phyloP scores from a whole-genome alignment of 2,888 invertebrate genomes.

The Melanostoma mellinum region DNA sequence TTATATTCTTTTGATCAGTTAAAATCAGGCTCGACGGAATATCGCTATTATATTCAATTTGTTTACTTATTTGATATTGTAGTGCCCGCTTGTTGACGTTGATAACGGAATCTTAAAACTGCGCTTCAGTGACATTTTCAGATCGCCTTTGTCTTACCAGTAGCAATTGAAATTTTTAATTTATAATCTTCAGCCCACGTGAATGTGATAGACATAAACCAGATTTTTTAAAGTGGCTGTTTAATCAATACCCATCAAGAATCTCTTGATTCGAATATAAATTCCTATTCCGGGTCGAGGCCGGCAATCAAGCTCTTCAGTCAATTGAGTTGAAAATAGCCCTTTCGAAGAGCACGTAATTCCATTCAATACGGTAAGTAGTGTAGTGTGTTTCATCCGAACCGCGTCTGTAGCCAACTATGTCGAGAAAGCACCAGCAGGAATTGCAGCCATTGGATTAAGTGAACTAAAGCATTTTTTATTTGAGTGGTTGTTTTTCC shows the following conservation, averaged over 20 bases:
- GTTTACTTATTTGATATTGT: no score
- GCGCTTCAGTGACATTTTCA: no score
- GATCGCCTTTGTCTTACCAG: no score
- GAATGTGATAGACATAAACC: slow-evolving; percentile 3
- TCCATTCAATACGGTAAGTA: slow-evolving; percentile 55
- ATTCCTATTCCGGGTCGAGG: slow-evolving; percentile 51
- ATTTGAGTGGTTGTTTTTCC: background rate
- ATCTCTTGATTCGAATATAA: slow-evolving; percentile 45
- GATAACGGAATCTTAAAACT: slow-evolving; percentile 1
- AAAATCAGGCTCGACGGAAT: no score
- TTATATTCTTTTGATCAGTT: no score
- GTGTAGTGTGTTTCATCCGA: background rate
- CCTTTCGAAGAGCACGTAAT: slow-evolving; percentile 43
- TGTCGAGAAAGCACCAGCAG: no score
- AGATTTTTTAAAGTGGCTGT: slow-evolving; percentile 42
- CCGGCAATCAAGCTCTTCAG: slow-evolving; percentile 13
- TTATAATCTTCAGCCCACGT: no score
- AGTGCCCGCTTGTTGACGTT: background rate
- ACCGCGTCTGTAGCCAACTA: no score
- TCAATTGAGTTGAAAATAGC: slow-evolving; percentile 49
- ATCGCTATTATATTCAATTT: no score
- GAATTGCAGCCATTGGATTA: no score
- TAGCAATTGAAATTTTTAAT: no score
- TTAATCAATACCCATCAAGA: slow-evolving; percentile 60
- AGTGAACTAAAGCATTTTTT: no score